Evolutionary conservation across 2,113 vertebrate genomes (phyloP).

Genomic region (Anguilla rostrata): DNA sequence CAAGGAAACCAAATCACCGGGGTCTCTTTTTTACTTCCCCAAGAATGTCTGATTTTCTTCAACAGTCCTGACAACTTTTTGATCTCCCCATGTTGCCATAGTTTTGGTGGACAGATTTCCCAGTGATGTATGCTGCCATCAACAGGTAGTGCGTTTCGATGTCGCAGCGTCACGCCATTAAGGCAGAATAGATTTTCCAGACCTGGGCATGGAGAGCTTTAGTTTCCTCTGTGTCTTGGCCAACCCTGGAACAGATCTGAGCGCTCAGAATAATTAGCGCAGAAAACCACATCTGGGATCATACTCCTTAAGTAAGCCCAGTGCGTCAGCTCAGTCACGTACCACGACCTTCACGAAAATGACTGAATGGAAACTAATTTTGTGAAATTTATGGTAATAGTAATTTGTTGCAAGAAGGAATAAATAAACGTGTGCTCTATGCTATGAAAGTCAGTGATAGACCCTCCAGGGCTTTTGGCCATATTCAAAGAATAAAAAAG

Average conservation of each 20-base stretch:
- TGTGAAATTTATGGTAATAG: conserved; percentile 14
- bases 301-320: background rate
- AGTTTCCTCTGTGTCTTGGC: conserved; percentile 58
- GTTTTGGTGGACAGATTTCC: background rate
- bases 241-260: conserved; percentile 61
- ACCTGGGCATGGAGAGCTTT: conserved; percentile 59
- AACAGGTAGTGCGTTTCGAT: background rate
- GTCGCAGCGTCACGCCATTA: conserved; percentile 52
- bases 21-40: background rate
- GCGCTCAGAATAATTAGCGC: conserved; percentile 18
- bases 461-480: background rate
- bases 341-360: conserved; percentile 17
- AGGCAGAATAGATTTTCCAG: conserved; percentile 72
- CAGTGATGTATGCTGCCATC: background rate
- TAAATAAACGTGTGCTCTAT: background rate
- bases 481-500: background rate
- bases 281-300: conserved; percentile 14
- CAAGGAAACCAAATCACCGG: background rate
- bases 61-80: background rate
- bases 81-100: background rate
- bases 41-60: background rate
- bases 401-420: background rate
- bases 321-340: background rate
- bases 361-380: conserved; percentile 58
- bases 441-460: background rate